Conservation (phyloP, 2,113 vertebrate species). For the Ardeotis arabs region DNA sequence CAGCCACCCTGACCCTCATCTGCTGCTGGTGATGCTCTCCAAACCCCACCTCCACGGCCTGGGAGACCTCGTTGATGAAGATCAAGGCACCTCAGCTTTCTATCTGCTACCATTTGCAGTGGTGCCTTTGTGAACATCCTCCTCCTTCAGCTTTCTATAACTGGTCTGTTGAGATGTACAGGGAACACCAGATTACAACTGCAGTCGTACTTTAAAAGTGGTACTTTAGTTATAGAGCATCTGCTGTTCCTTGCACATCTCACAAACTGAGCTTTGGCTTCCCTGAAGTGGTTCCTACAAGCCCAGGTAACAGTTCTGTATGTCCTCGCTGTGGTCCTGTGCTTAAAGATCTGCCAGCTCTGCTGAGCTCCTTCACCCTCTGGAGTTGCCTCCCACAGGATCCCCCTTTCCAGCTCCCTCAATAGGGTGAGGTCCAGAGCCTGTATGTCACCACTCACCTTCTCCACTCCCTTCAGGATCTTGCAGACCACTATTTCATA, state of each 20-base stretch:
- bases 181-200: neutral
- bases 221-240: neutral
- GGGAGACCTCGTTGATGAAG: neutral
- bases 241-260: neutral
- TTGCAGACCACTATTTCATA: neutral
- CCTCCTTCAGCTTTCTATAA: neutral
- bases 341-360: neutral
- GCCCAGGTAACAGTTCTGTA: neutral
- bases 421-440: neutral
- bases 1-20: neutral
- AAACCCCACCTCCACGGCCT: neutral
- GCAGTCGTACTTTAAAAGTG: no score
- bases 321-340: neutral
- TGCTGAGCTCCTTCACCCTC: neutral
- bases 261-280: neutral
- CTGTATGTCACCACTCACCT: neutral
- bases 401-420: neutral
- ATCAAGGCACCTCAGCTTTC: neutral
- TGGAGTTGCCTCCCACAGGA: neutral
- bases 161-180: neutral
- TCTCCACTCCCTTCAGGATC: neutral
- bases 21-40: no score
- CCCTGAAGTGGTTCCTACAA: neutral
- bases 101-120: fast-evolving
- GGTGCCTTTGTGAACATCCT: neutral